Conservation (phyloP, 2,888 invertebrate species). For the Thalpophila matura region DNA sequence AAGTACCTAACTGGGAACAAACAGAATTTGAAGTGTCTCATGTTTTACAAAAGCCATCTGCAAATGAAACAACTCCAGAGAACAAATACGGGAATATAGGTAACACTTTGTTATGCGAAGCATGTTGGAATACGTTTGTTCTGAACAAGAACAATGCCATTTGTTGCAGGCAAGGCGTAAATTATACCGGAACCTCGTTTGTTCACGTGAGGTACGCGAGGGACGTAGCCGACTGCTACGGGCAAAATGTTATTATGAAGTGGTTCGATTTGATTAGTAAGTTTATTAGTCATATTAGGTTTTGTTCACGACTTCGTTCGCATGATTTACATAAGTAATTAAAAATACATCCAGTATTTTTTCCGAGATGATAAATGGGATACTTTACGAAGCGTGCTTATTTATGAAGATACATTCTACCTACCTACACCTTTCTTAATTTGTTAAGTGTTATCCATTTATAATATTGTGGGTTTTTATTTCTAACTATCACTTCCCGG, state of each 20-base stretch:
- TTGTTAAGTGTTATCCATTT: too few species aligned
- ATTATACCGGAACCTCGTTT: conserved; percentile 84
- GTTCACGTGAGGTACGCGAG: conserved; percentile 84
- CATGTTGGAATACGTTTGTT: conserved; percentile 45
- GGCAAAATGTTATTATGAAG: conserved; percentile 88
- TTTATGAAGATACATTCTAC: neutral
- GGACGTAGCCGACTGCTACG: conserved; percentile 84
- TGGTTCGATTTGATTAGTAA: conserved; percentile 89
- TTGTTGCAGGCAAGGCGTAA: conserved; percentile 82
- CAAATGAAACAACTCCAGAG: conserved; percentile 43
- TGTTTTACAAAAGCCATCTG: conserved; percentile 10
- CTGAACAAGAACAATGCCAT: conserved; percentile 55
- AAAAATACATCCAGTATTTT: neutral
- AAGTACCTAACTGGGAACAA: conserved; percentile 2
- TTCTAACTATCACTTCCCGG: too few species aligned
- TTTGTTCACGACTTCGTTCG: neutral
- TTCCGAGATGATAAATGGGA: neutral
- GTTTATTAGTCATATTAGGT: conserved; percentile 53
- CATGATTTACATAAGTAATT: neutral
- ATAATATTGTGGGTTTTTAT: too few species aligned
- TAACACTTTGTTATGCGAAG: conserved; percentile 33
- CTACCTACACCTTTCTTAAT: too few species aligned
- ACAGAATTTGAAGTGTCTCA: neutral
- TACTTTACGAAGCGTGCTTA: neutral
- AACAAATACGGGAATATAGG: conserved; percentile 39